Percentiles rank a stretch among this genome's conserved stretches.
Evolutionary conservation across 23 tunicate genomes (phyloP).

Genomic region (Halocynthia aurantium): DNA sequence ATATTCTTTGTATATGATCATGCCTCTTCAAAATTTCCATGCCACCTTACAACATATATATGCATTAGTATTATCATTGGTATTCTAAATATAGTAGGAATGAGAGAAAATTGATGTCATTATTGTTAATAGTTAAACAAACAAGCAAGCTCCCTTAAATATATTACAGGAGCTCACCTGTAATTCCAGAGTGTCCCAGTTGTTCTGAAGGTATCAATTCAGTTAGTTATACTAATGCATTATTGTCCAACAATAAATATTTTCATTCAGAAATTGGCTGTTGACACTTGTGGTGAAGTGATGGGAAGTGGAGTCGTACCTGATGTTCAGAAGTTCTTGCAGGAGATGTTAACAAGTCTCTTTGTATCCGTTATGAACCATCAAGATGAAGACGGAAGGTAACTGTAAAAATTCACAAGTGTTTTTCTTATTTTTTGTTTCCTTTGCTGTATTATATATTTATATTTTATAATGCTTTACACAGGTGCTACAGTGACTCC

Average conservation of each 20-base stretch:
- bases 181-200: too few relatives aligned
- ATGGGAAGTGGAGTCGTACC: constrained; percentile 25
- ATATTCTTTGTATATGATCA: too few relatives aligned
- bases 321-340: constrained; percentile 34
- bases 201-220: too few relatives aligned
- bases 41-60: too few relatives aligned
- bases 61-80: too few relatives aligned
- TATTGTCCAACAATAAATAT: neutral
- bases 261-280: constrained; percentile 61
- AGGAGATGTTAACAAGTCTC: constrained; percentile 64
- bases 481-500: constrained; percentile 78
- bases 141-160: too few relatives aligned
- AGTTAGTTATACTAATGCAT: too few relatives aligned
- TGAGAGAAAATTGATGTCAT: too few relatives aligned
- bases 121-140: too few relatives aligned
- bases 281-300: constrained; percentile 38
- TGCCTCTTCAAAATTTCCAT: too few relatives aligned
- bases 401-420: neutral
- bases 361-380: constrained; percentile 77
- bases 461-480: neutral
- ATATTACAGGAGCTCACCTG: too few relatives aligned
- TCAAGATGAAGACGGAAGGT: constrained; percentile 89
- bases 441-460: neutral
- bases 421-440: neutral
- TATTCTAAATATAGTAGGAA: too few relatives aligned